phyloP scores from a whole-genome alignment of 2,888 invertebrate genomes.

The Clanis bilineata region DNA sequence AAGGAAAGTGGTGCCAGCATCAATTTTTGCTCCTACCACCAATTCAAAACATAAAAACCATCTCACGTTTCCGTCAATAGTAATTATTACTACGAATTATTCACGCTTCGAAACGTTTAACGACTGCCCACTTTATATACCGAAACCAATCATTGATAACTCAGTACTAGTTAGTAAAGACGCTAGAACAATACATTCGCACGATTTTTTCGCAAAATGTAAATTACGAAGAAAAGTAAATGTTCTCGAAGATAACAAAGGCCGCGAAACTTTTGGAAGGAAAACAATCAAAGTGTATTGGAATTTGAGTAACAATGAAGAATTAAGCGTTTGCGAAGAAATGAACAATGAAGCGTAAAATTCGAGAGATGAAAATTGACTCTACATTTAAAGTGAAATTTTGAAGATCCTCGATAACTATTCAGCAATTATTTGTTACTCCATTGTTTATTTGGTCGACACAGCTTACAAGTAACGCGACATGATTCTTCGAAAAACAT shows the following conservation, averaged over 20 bases:
- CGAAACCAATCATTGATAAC: slow-evolving; percentile 30
- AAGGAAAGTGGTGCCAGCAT: neutral
- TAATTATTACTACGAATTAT: slow-evolving; percentile 4
- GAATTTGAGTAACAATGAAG: neutral
- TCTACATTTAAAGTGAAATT: neutral
- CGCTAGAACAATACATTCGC: neutral
- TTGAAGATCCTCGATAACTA: too few relatives aligned
- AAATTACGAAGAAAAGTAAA: neutral
- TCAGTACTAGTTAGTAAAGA: neutral
- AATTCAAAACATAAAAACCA: slow-evolving; percentile 1
- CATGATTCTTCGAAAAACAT: slow-evolving; percentile 21
- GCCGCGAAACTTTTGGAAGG: neutral
- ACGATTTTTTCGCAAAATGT: neutral
- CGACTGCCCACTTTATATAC: slow-evolving; percentile 17
- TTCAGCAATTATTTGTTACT: neutral
- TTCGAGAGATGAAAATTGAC: neutral
- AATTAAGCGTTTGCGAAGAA: neutral
- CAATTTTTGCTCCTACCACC: neutral
- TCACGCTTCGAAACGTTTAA: slow-evolving; percentile 1
- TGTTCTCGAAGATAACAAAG: neutral
- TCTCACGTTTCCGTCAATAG: slow-evolving; percentile 6
- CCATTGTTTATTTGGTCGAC: neutral
- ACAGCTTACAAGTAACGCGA: neutral
- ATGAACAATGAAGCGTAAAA: neutral
- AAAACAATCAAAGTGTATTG: neutral